These are phyloP conservation scores for Perca schrenkii DNA, from an alignment of 2,113 vertebrate genomes.

Conservation along the genomic window DNA sequence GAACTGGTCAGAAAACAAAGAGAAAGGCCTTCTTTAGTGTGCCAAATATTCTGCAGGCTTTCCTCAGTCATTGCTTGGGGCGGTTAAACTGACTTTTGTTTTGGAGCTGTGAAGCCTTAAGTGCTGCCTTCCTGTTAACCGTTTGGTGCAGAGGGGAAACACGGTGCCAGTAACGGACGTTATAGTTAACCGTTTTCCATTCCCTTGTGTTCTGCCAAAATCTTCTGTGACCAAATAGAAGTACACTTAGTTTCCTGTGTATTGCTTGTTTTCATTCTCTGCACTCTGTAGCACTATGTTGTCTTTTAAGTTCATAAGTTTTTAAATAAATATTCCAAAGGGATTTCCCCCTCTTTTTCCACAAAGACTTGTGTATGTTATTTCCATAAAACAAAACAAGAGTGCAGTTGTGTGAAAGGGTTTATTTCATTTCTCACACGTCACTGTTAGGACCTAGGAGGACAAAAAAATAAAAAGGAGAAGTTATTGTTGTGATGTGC, in stretches of 20 bases:
- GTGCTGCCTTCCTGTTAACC: not conserved
- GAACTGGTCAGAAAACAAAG: not conserved
- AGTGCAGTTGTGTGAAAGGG: not conserved
- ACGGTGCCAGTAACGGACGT: accelerated
- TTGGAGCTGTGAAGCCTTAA: not conserved
- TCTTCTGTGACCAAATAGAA: constrained; percentile 13
- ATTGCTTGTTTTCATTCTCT: not conserved
- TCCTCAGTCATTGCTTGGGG: not conserved
- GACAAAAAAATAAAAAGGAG: not conserved
- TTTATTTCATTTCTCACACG: constrained; percentile 52
- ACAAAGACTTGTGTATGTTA: not conserved
- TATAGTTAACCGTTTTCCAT: not conserved
- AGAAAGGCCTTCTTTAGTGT: not conserved
- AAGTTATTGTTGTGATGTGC: not conserved
- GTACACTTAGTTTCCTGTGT: not conserved
- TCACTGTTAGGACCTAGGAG: constrained; percentile 27
- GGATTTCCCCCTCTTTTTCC: not conserved
- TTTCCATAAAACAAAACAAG: constrained; percentile 41
- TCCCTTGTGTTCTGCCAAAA: not conserved
- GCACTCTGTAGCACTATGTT: not conserved
- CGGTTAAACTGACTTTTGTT: not conserved
- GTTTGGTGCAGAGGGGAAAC: not conserved
- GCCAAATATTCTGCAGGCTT: not conserved
- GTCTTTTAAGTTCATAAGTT: not conserved
- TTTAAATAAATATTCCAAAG: constrained; percentile 15